Percentiles rank a stretch among this genome's conserved stretches.
Conservation (phyloP, 2,797 vertebrate species). For the Pempheris klunzingeri region DNA sequence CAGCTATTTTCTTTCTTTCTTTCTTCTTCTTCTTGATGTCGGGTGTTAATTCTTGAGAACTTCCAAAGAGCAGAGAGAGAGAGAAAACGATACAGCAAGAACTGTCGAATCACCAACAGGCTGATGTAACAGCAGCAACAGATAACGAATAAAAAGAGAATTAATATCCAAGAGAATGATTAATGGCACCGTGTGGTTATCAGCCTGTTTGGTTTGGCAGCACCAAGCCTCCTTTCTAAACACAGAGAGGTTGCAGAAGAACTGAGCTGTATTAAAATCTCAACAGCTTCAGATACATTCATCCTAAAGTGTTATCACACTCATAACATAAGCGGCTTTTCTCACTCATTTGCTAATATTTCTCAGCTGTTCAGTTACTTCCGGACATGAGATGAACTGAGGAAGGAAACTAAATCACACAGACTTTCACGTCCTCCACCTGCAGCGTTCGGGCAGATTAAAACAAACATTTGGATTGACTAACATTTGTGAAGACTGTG, state of each 20-base stretch:
- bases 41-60: background rate
- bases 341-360: background rate
- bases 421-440: background rate
- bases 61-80: background rate
- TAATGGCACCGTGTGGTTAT: slow-evolving; percentile 13
- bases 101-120: too few relatives aligned
- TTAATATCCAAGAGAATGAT: slow-evolving; percentile 6
- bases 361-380: background rate
- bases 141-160: slow-evolving; percentile 10
- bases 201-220: slow-evolving; percentile 51
- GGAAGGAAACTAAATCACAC: background rate
- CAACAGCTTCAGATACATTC: background rate
- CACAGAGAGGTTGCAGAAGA: slow-evolving; percentile 17
- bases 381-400: background rate
- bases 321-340: background rate
- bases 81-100: background rate
- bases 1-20: too few relatives aligned
- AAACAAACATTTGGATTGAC: slow-evolving; percentile 22
- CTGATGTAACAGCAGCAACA: too few relatives aligned
- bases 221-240: slow-evolving; percentile 35
- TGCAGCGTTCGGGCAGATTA: background rate
- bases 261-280: background rate
- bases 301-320: background rate
- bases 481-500: background rate
- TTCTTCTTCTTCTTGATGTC: background rate